Percentiles rank a stretch among this genome's conserved stretches.
These are phyloP conservation scores for Brenthis daphne DNA, from an alignment of 2,888 invertebrate species.

Conservation along the genomic window DNA sequence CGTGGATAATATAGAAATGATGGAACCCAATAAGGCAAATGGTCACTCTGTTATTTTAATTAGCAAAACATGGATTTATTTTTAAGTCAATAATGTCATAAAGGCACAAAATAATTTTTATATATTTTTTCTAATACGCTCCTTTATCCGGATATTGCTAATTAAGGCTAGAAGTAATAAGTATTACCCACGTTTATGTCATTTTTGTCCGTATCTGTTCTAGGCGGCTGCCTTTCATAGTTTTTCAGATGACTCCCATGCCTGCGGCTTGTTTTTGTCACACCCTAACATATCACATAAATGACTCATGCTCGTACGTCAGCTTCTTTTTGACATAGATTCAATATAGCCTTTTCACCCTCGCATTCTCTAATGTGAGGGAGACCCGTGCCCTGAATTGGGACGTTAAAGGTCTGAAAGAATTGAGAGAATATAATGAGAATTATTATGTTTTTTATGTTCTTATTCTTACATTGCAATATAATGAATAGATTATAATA, in stretches of 20 bases:
- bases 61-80: too few species aligned
- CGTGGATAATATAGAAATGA: too few species aligned
- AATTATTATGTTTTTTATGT: too few species aligned
- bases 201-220: slow-evolving; percentile 60
- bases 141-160: slow-evolving; percentile 1
- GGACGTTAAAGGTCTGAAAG: too few species aligned
- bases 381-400: too few species aligned
- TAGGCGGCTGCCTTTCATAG: slow-evolving; percentile 60
- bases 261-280: slow-evolving; percentile 64
- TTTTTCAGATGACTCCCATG: slow-evolving; percentile 56
- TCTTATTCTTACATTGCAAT: too few species aligned
- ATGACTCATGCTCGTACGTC: slow-evolving; percentile 74
- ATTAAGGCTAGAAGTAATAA: slow-evolving; percentile 29
- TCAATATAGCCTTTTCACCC: slow-evolving; percentile 18
- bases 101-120: neutral
- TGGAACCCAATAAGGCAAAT: too few species aligned
- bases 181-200: slow-evolving; percentile 45
- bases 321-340: slow-evolving; percentile 64
- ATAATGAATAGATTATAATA: too few species aligned
- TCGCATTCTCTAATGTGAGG: neutral
- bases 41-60: too few species aligned
- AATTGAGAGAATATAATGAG: too few species aligned
- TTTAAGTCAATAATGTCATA: too few species aligned
- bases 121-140: neutral
- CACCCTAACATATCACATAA: slow-evolving; percentile 57